Evolutionary conservation across 2,113 vertebrate species (phyloP).

Genomic region (Misgurnus mizolepis): DNA sequence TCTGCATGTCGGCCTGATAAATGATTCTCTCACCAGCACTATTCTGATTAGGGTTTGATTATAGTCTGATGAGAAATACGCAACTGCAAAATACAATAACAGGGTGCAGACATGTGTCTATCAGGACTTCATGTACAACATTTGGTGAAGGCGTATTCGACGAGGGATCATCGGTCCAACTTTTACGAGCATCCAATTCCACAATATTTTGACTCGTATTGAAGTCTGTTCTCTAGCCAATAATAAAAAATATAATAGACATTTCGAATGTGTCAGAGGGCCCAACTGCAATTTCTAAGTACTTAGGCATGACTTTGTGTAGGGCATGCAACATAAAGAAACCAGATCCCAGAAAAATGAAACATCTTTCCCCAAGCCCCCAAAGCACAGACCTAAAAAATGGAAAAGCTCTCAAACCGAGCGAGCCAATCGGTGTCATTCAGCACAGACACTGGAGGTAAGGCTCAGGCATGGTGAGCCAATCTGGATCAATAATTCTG

Average conservation of each 20-base stretch:
- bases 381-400: slow-evolving; percentile 26
- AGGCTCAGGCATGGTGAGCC: neutral
- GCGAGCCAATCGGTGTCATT: slow-evolving; percentile 36
- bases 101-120: slow-evolving; percentile 23
- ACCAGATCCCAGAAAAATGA: slow-evolving; percentile 34
- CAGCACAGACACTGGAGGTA: slow-evolving; percentile 1
- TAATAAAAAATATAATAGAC: neutral
- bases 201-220: neutral
- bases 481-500: slow-evolving; percentile 42
- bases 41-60: slow-evolving; percentile 33
- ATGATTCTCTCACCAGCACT: slow-evolving; percentile 25
- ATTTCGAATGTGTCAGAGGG: neutral
- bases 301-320: slow-evolving; percentile 8
- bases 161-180: neutral
- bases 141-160: slow-evolving; percentile 2
- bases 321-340: slow-evolving; percentile 10
- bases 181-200: neutral
- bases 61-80: slow-evolving; percentile 37
- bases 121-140: slow-evolving; percentile 13
- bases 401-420: slow-evolving; percentile 26
- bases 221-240: slow-evolving; percentile 2
- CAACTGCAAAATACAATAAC: slow-evolving; percentile 38
- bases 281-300: slow-evolving; percentile 13
- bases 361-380: slow-evolving; percentile 14
- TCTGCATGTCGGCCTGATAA: slow-evolving; percentile 7